These are phyloP conservation scores for Aleiodes testaceus DNA, from an alignment of 2,888 invertebrate species.

Conservation along the genomic window DNA sequence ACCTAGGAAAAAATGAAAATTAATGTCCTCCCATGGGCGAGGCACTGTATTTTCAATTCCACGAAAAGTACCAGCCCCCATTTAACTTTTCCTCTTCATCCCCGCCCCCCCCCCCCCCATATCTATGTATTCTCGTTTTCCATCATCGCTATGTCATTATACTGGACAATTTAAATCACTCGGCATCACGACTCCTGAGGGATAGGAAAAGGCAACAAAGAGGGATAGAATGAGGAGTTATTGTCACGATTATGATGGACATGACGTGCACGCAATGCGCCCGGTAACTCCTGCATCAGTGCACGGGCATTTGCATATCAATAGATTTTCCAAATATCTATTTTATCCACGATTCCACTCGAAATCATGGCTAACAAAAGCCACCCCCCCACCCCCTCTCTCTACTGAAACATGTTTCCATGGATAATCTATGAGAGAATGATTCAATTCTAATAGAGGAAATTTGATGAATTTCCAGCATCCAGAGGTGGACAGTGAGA, in stretches of 20 bases:
- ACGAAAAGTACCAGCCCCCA: no score
- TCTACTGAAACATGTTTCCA: no score
- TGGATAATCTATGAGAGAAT: no score
- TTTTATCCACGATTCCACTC: constrained; percentile 19
- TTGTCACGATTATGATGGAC: constrained; percentile 7
- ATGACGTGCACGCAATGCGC: constrained; percentile 29
- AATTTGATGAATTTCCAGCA: not conserved
- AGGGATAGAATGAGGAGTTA: no score
- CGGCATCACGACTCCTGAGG: not conserved
- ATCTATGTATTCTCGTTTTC: no score
- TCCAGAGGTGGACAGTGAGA: constrained; percentile 6
- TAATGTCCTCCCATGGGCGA: no score
- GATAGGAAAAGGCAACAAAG: not conserved
- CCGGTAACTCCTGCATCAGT: constrained; percentile 13
- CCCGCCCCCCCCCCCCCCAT: no score
- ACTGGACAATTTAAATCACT: not conserved
- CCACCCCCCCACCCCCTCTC: no score
- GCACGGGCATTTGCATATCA: constrained; percentile 25
- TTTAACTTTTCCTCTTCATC: no score
- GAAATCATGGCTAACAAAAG: not conserved
- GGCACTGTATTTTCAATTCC: no score
- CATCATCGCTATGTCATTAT: not conserved
- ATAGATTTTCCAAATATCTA: constrained; percentile 23
- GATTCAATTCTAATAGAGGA: no score
- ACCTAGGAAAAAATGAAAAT: no score